Evolutionary conservation across 2,113 vertebrate genomes (phyloP).

Genomic region (Corydoras sp.): DNA sequence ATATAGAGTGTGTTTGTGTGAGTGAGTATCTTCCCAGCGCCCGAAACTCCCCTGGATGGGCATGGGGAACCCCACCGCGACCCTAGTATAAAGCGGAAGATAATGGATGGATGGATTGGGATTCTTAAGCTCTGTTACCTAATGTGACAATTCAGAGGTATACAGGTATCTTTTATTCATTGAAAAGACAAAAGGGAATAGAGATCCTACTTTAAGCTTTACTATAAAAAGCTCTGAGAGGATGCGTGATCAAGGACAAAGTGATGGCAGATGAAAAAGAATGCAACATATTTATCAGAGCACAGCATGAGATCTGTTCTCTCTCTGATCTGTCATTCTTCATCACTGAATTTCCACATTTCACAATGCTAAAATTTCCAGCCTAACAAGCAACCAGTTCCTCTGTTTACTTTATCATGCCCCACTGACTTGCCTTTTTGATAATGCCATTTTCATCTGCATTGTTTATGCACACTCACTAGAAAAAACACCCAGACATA

Average conservation of each 20-base stretch:
- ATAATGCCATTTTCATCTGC: not conserved
- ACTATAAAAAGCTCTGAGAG: not conserved
- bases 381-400: slow-evolving; percentile 7
- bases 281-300: not conserved
- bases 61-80: too few species aligned
- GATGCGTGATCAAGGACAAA: not conserved
- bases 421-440: not conserved
- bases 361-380: not conserved
- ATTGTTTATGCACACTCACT: not conserved
- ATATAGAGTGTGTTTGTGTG: too few species aligned
- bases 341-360: not conserved
- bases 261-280: slow-evolving; percentile 1
- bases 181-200: not conserved
- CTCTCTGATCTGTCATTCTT: slow-evolving; percentile 53
- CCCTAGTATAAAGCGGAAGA: too few species aligned
- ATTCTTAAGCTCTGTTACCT: too few species aligned
- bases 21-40: too few species aligned
- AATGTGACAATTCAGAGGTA: too few species aligned
- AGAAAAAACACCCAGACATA: not conserved
- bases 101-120: too few species aligned
- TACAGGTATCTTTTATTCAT: not conserved
- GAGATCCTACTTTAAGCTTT: not conserved
- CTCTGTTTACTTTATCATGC: not conserved
- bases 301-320: slow-evolving; percentile 44
- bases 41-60: too few species aligned